These are phyloP conservation scores for Bathynomus jamesi DNA, from an alignment of 1,140 invertebrate species.

Conservation along the genomic window DNA sequence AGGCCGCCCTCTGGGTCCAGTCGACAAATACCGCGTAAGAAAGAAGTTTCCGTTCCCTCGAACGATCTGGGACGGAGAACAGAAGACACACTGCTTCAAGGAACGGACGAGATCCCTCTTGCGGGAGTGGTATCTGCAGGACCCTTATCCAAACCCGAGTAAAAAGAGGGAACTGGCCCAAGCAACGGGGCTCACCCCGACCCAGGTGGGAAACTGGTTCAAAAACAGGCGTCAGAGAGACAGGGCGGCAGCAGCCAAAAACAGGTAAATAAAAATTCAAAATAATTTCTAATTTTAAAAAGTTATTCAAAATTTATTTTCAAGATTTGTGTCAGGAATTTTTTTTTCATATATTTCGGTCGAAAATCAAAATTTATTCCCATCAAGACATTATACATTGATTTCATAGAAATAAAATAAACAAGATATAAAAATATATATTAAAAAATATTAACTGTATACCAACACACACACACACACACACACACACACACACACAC, in stretches of 20 bases:
- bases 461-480: background rate
- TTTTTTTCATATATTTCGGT: background rate
- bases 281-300: background rate
- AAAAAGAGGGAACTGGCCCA: constrained; percentile 96
- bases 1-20: constrained; percentile 90
- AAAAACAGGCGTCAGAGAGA: constrained; percentile 97
- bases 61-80: constrained; percentile 99
- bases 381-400: background rate
- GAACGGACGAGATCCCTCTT: constrained; percentile 90
- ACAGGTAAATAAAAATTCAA: constrained; percentile 34
- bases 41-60: constrained; percentile 98
- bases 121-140: constrained; percentile 97
- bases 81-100: constrained; percentile 99
- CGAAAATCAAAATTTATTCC: no score
- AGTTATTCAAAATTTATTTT: background rate
- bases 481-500: background rate
- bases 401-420: background rate
- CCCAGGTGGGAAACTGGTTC: constrained; percentile 99
- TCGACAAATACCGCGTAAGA: constrained; percentile 97
- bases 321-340: background rate
- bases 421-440: background rate
- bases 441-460: background rate
- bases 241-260: constrained; percentile 94
- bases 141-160: constrained; percentile 97
- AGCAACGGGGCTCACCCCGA: constrained; percentile 94